Evolutionary conservation across 2,797 vertebrate genomes (phyloP).

Genomic region (Lacerta viridis): DNA sequence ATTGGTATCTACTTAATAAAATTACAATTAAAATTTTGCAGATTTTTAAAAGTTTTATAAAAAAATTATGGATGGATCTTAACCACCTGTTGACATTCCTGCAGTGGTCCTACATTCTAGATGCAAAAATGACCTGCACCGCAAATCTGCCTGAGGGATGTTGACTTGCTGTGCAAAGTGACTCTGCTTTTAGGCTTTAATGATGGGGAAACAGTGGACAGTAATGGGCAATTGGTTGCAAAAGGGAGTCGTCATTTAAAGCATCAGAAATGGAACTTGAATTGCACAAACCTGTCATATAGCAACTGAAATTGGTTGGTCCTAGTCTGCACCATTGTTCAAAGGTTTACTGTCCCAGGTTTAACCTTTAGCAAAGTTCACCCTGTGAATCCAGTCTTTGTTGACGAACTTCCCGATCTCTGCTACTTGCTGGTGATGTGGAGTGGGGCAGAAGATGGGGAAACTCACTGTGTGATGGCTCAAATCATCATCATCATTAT

Average conservation of each 20-base stretch:
- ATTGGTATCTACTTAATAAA: too few relatives aligned
- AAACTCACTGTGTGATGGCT: background rate
- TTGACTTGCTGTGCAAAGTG: background rate
- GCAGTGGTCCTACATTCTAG: too few relatives aligned
- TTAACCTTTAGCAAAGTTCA: background rate
- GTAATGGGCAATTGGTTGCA: background rate
- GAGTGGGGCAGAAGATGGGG: too few relatives aligned
- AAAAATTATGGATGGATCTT: too few relatives aligned
- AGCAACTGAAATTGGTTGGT: too few relatives aligned
- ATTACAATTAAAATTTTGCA: too few relatives aligned
- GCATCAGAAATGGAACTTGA: background rate
- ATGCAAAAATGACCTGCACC: background rate
- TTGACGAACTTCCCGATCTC: background rate
- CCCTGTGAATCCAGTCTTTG: background rate
- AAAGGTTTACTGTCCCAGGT: background rate
- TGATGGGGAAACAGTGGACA: background rate
- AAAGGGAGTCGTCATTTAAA: background rate
- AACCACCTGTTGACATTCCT: too few relatives aligned
- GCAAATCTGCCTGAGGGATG: background rate
- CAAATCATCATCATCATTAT: background rate
- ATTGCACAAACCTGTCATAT: background rate
- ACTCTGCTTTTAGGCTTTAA: background rate
- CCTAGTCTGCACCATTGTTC: background rate
- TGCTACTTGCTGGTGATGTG: background rate
- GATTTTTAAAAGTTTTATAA: too few relatives aligned